Base-by-base conservation (phyloP, 1,140 invertebrate genomes). In the Pissodes strobi region DNA sequence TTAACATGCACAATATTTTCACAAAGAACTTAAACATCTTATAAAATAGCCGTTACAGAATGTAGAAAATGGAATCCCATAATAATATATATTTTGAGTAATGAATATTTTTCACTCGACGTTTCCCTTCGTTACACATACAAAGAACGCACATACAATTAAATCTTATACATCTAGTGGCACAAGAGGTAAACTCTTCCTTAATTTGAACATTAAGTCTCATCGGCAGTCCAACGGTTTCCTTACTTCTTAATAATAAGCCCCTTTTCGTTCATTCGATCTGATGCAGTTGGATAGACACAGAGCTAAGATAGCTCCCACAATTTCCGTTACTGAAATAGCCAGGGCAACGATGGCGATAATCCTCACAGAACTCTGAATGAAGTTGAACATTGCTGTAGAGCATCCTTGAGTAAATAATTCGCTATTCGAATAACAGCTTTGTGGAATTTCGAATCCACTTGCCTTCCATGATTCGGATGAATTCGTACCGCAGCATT, bases 401-500 rank as follows among this genome's bases (percentile, higher is more conserved):
- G 2, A 13, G 13, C 45, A 48, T 21, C 45, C 45, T 18, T 18
- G 2, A 10, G 45, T 48, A 18, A 48, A 48, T 18, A 13, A 18
- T 1, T 8, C 17, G 13, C 5, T 18, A 10, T 23, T 13, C 21
- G 17, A 9, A 23, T 27, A 52, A 30, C 48, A 52, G 27, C 48
- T 52, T 8, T 25, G 5, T 30, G 48, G 48, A 3, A 30, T 48
- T 1, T 12, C 3, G 12, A 1, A 1, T 23, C 45, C 45, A 8
- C 17, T 49, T 19, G 15, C 0, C 10, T 9, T 49, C 22, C 27
- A 52, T 10, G 10, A 52, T 1, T 4, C 1, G 0, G 48, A 3
- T n/a, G 48, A 1, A n/a, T 4, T 27, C n/a, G 48, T 30, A 17
- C 48, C 48, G 27, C 48, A 52, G 18, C 48, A 52, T 15, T 30